These are phyloP conservation scores for Tribolium madens DNA, from an alignment of 1,140 invertebrate genomes.

Conservation along the genomic window DNA sequence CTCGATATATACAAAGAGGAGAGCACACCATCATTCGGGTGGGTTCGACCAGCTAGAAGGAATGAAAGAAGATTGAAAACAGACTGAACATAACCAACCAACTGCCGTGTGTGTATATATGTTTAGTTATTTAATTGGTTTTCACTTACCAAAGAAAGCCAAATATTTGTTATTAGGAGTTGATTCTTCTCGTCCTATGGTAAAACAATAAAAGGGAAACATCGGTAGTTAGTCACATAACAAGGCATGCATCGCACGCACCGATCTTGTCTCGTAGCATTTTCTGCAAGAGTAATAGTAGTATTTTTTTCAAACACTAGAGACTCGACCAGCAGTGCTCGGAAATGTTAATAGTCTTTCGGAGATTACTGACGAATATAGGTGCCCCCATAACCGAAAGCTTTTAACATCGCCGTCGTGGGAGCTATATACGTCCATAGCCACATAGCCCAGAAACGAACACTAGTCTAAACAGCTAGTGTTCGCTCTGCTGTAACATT, in stretches of 20 bases:
- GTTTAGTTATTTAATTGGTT: constrained; percentile 68
- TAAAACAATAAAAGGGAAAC: constrained; percentile 74
- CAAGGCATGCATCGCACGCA: constrained; percentile 61
- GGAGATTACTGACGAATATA: background rate
- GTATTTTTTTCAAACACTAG: background rate
- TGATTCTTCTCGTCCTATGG: constrained; percentile 71
- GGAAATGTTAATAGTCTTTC: constrained; percentile 33
- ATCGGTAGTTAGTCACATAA: constrained; percentile 72
- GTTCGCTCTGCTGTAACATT: constrained; percentile 62
- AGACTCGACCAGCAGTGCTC: constrained; percentile 38
- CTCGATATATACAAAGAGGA: constrained; percentile 48
- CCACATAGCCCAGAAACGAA: constrained; percentile 62
- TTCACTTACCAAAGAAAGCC: constrained; percentile 89
- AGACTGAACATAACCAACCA: constrained; percentile 59
- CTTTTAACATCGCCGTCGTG: constrained; percentile 33
- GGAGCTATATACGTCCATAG: constrained; percentile 63
- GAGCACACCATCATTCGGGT: constrained; percentile 54
- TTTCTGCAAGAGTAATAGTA: background rate
- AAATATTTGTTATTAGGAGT: constrained; percentile 89
- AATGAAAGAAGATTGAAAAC: constrained; percentile 56
- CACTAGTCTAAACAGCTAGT: constrained; percentile 57
- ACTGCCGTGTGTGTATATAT: constrained; percentile 68
- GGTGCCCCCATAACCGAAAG: constrained; percentile 18
- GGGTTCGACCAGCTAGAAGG: constrained; percentile 55
- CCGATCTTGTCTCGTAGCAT: constrained; percentile 24